Percentiles rank a stretch among this genome's conserved stretches.
Evolutionary conservation across 2,113 vertebrate species (phyloP).

Genomic region (Sisor rabdophorus): DNA sequence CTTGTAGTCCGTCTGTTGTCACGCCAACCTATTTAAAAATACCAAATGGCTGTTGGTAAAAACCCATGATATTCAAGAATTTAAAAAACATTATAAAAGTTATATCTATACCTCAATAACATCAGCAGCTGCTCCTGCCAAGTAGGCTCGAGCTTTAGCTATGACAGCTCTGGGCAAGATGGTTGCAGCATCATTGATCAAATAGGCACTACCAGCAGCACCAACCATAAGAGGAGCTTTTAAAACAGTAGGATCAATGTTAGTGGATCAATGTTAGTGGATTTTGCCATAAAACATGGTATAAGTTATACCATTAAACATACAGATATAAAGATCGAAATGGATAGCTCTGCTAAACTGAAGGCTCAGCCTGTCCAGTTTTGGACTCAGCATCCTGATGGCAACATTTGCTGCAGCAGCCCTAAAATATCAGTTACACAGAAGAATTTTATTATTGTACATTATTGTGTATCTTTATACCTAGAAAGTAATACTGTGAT

Average conservation of each 20-base stretch:
- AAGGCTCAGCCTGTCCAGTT: slow-evolving; percentile 64
- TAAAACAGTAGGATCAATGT: background rate
- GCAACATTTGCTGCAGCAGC: slow-evolving; percentile 76
- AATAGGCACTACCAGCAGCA: slow-evolving; percentile 67
- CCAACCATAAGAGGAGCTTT: slow-evolving; percentile 73
- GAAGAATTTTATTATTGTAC: background rate
- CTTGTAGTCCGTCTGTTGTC: slow-evolving; percentile 75
- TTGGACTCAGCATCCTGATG: slow-evolving; percentile 71
- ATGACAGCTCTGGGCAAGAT: slow-evolving; percentile 72
- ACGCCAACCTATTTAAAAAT: slow-evolving; percentile 65
- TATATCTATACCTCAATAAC: slow-evolving; percentile 70
- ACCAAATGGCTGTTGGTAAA: background rate
- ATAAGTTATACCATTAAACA: background rate
- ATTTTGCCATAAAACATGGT: too few species aligned
- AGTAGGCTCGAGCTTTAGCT: slow-evolving; percentile 67
- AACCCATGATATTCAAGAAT: background rate
- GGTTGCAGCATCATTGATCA: slow-evolving; percentile 75
- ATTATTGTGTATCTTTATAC: background rate
- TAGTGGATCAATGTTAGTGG: background rate
- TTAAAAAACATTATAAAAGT: background rate
- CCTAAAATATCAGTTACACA: slow-evolving; percentile 59
- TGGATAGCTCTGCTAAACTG: slow-evolving; percentile 72
- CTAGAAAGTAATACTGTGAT: background rate
- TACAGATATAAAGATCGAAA: slow-evolving; percentile 54
- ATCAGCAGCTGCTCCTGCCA: slow-evolving; percentile 73